These are phyloP conservation scores for Turritopsis rubra DNA, from an alignment of 30 jellyfish, hydroid and myxozoan genomes.

Conservation along the genomic window DNA sequence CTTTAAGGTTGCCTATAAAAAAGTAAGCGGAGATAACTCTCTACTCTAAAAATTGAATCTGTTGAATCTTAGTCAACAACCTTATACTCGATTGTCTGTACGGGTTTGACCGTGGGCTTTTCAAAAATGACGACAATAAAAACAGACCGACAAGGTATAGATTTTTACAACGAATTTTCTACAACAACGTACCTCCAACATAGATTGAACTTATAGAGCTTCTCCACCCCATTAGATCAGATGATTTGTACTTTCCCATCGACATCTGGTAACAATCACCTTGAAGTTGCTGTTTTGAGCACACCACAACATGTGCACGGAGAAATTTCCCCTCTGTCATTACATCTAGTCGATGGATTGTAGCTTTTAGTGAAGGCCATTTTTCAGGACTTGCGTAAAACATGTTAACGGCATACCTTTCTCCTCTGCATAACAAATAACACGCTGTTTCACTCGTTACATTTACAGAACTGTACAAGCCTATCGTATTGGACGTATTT, in stretches of 20 bases:
- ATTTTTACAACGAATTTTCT: no score
- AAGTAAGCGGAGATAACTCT: not conserved
- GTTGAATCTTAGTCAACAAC: not conserved
- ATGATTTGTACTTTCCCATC: constrained; percentile 2
- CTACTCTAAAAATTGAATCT: no score
- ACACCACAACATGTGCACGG: constrained; percentile 8
- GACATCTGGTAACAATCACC: constrained; percentile 10
- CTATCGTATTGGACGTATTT: no score
- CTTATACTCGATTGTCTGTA: not conserved
- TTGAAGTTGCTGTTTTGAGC: constrained; percentile 8
- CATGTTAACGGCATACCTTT: not conserved
- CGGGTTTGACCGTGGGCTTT: no score
- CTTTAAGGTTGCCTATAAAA: not conserved
- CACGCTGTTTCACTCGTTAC: not conserved
- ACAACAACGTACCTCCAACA: not conserved
- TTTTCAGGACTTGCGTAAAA: constrained; percentile 12
- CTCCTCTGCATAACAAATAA: constrained; percentile 2
- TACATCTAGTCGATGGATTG: not conserved
- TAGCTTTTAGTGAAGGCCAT: constrained; percentile 6
- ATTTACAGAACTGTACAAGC: no score
- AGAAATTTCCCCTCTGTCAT: constrained; percentile 5
- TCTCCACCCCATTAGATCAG: constrained; percentile 13
- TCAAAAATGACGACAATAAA: not conserved
- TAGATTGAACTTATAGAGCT: constrained; percentile 7
- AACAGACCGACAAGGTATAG: no score